Conservation (phyloP, 2,797 vertebrate species). For the Numenius phaeopus region DNA sequence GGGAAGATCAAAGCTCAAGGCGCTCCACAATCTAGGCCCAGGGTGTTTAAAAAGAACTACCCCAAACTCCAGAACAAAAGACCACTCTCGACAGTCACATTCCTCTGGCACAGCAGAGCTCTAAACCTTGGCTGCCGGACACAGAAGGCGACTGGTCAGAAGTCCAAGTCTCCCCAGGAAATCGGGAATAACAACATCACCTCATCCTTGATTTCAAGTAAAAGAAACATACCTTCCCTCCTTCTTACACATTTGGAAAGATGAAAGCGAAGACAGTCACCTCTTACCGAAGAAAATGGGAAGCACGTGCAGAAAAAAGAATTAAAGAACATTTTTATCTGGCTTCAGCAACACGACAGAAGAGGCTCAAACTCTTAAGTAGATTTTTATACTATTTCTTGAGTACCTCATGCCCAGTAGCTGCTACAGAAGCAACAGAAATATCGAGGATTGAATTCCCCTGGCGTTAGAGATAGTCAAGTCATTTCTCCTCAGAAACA, state of each 20-base stretch:
- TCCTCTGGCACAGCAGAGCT: neutral
- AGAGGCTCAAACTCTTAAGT: rapidly evolving
- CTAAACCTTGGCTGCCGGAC: neutral
- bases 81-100: neutral
- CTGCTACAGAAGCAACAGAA: neutral
- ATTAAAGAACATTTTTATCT: neutral
- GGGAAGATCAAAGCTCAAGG: neutral
- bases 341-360: neutral
- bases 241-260: neutral
- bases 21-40: neutral
- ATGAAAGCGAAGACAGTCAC: neutral
- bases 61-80: constrained; percentile 5
- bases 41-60: neutral
- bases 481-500: rapidly evolving
- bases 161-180: neutral
- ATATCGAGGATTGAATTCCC: neutral
- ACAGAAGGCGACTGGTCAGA: rapidly evolving
- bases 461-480: too few relatives aligned
- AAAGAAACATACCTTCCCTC: neutral
- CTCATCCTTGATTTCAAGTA: neutral
- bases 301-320: neutral
- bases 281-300: neutral
- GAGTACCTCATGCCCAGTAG: neutral
- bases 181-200: neutral
- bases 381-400: neutral